A percentile compares a stretch with the other conserved stretches of the same genome.
Evolutionary conservation across 2,113 vertebrate species (phyloP).

Genomic region (Rallus limicola): DNA sequence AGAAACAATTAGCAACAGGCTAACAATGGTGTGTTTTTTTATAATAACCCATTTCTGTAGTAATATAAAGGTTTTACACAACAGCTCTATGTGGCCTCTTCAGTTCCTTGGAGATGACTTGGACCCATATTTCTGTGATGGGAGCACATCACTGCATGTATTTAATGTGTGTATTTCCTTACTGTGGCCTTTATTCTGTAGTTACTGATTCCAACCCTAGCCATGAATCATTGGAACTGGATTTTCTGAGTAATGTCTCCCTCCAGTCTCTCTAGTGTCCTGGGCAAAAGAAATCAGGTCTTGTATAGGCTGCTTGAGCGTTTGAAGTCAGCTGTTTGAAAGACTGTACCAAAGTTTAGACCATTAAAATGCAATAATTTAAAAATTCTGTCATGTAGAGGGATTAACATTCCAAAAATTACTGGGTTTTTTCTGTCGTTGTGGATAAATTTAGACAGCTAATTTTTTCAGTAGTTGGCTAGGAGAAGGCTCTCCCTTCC

Average conservation of each 20-base stretch:
- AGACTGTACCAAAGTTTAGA: background rate
- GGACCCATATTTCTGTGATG: background rate
- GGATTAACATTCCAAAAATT: conserved; percentile 32
- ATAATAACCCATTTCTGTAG: background rate
- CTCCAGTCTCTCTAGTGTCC: background rate
- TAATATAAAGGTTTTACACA: background rate
- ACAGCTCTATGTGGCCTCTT: background rate
- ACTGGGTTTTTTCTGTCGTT: background rate
- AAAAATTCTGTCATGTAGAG: background rate
- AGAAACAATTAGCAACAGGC: background rate
- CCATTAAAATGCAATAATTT: conserved; percentile 47
- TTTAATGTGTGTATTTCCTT: background rate
- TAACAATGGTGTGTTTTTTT: too few species aligned
- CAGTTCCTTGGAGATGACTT: background rate
- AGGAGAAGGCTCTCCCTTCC: background rate
- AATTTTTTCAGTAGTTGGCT: background rate
- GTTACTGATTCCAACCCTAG: background rate
- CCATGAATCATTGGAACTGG: conserved; percentile 39
- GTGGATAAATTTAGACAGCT: conserved; percentile 34
- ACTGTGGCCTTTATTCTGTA: background rate
- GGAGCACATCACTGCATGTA: background rate
- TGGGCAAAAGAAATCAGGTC: background rate
- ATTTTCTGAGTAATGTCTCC: conserved; percentile 48
- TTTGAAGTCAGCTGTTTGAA: conserved; percentile 44
- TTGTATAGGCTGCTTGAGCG: background rate